Conservation (phyloP, 2,113 vertebrate genomes). For the Bufo gargarizans region DNA sequence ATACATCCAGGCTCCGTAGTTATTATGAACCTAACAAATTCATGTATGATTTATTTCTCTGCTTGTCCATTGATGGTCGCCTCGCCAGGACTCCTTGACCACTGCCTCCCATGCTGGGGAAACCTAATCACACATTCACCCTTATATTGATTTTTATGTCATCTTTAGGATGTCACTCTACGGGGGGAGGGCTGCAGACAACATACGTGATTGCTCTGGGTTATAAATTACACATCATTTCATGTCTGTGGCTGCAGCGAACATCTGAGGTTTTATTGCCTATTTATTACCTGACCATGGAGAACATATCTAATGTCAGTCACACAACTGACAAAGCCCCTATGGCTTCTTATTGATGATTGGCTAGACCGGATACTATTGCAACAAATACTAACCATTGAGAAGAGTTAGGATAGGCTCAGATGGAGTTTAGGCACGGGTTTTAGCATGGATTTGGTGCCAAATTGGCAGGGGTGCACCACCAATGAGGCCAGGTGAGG, state of each 20-base stretch:
- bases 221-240: neutral
- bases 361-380: no score
- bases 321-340: neutral
- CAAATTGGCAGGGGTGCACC: no score
- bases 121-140: slow-evolving; percentile 39
- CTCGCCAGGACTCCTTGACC: neutral
- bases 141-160: slow-evolving; percentile 28
- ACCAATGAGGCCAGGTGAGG: no score
- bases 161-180: slow-evolving; percentile 3
- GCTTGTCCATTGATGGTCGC: neutral
- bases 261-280: neutral
- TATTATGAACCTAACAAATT: neutral
- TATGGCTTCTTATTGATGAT: neutral
- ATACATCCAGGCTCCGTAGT: no score
- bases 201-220: neutral
- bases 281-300: neutral
- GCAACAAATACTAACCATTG: no score
- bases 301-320: neutral
- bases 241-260: neutral
- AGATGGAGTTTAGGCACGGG: no score
- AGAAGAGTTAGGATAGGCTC: no score
- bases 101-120: neutral
- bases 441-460: no score
- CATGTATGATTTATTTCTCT: slow-evolving; percentile 10
- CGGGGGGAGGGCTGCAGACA: neutral